Evolutionary conservation across 2,797 vertebrate genomes (phyloP), one percentile per base, ranked within the genome.

Genomic region (Anguilla megastoma): DNA sequence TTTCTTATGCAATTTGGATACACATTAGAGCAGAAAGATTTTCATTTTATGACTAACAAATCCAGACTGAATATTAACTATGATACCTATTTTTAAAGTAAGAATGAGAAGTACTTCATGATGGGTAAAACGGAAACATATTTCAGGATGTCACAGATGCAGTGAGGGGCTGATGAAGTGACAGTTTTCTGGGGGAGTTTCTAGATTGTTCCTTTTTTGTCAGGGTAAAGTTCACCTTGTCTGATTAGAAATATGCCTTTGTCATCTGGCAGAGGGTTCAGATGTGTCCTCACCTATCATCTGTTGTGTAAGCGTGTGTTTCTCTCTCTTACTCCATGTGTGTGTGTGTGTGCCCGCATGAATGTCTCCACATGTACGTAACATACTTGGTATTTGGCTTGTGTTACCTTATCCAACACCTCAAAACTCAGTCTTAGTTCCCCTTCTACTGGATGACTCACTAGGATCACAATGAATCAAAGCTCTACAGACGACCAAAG

Each of bases 321-420:
- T 30, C n/a, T 27, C n/a, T 71, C n/a, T 71, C 7, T 71, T 21
- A 24, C 24, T 56, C 12, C 9, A 1, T 16, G 16, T 63, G 60
- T 27, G 6, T 12, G 27, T n/a, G 24, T 66, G 63, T 10, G 7
- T 27, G 24, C 7, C n/a, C 30, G 27, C 24, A 5, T 21, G 1
- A 3, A 18, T 21, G 18, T 63, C 24, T 27, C 1, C 27, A 24
- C 24, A 27, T n/a, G n/a, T 9, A 69, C 69, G 14, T 84, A 24
- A 27, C 41, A 24, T n/a, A 54, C 50, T 56, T 84, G 48, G 50
- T 84, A 52, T 52, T 52, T 52, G 50, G 45, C 80, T 50, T 48
- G 41, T 83, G 45, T 83, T 83, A 4, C 82, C 45, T 84, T 50
- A 84, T n/a, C 50, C 54, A 54, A 54, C 83, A 58, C 83, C 50